Conservation (phyloP, 2,113 vertebrate species). For the Cyanoliseus patagonus region DNA sequence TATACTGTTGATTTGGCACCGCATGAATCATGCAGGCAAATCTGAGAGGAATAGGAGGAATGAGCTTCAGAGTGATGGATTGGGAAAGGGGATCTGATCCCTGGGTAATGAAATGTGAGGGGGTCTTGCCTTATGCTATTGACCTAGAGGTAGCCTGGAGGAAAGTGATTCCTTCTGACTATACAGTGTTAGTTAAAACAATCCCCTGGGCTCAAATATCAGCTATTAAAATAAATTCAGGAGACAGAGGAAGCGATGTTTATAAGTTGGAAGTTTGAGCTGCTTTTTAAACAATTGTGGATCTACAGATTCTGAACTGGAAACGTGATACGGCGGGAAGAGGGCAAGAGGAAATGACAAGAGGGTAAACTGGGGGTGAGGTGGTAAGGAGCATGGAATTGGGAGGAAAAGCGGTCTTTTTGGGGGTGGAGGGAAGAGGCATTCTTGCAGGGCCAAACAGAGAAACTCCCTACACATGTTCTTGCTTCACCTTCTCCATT, state of each 20-base stretch:
- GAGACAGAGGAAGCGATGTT: constrained; percentile 76
- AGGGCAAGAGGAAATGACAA: constrained; percentile 68
- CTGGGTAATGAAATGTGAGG: constrained; percentile 68
- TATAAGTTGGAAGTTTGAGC: constrained; percentile 69
- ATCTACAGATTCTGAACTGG: constrained; percentile 73
- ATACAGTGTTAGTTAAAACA: constrained; percentile 77
- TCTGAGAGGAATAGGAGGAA: constrained; percentile 33
- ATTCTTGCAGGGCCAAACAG: not conserved
- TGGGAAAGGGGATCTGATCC: constrained; percentile 58
- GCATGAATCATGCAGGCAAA: constrained; percentile 50
- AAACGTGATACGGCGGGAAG: constrained; percentile 74
- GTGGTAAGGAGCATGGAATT: constrained; percentile 42
- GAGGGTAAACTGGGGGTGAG: constrained; percentile 54
- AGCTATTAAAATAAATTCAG: constrained; percentile 81
- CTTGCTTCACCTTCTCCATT: not conserved
- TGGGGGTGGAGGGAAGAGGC: not conserved
- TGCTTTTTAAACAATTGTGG: constrained; percentile 74
- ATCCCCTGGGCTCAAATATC: constrained; percentile 74
- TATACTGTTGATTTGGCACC: constrained; percentile 59
- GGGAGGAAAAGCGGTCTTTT: constrained; percentile 10
- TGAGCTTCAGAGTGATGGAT: constrained; percentile 45
- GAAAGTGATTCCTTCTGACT: constrained; percentile 76
- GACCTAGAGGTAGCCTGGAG: constrained; percentile 70
- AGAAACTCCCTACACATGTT: not conserved
- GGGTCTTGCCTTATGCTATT: constrained; percentile 67